A percentile compares a stretch with the other conserved stretches of the same genome.
These are phyloP conservation scores for Ariopsis seemanni DNA, from an alignment of 2,113 vertebrate species.

Conservation along the genomic window DNA sequence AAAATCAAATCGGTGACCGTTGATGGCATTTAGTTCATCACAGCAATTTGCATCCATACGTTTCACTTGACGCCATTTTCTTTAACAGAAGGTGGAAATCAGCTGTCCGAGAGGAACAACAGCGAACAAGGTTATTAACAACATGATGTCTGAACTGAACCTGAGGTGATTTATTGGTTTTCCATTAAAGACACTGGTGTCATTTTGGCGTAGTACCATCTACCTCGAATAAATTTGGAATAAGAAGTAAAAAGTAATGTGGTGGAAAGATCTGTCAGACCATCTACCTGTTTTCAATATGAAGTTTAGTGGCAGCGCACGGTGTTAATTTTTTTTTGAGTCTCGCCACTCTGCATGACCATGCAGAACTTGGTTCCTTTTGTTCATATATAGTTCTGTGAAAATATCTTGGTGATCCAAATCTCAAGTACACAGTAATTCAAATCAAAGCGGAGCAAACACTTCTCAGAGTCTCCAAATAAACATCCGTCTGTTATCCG, in stretches of 20 bases:
- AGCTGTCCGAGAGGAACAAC: not conserved
- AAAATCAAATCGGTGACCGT: too few relatives aligned
- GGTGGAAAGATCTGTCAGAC: not conserved
- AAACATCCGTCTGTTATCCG: not conserved
- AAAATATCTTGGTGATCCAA: not conserved
- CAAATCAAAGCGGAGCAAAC: not conserved
- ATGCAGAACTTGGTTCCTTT: not conserved
- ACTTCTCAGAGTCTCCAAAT: not conserved
- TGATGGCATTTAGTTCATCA: not conserved
- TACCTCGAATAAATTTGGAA: conserved; percentile 14
- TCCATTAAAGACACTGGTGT: not conserved
- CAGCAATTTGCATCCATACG: not conserved
- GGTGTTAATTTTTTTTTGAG: too few relatives aligned
- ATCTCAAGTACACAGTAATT: not conserved
- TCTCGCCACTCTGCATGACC: not conserved
- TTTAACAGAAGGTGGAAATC: not conserved
- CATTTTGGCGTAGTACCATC: conserved; percentile 4
- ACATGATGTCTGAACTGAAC: not conserved
- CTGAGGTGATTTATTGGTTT: not conserved
- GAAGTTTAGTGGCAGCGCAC: too few relatives aligned
- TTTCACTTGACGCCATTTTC: not conserved
- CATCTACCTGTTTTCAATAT: not conserved
- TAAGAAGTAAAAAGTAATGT: not conserved
- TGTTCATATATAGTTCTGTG: not conserved
- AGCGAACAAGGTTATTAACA: not conserved